Evolutionary conservation across 2,113 vertebrate species (phyloP), one percentile per base, ranked within the genome.

Genomic region (Tetrao urogallus): DNA sequence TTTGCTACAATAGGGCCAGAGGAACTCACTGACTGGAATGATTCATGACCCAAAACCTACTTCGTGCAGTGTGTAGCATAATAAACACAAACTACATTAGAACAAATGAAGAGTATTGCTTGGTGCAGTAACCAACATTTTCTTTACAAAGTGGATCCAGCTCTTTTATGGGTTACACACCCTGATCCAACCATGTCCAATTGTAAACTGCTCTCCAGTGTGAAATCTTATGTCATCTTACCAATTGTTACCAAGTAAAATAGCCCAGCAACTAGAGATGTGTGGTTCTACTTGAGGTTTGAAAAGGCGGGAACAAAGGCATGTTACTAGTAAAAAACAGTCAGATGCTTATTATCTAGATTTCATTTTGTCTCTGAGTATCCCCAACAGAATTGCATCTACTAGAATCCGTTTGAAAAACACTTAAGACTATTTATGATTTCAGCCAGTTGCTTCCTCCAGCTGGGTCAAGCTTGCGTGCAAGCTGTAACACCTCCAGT

Each of bases 261-360:
- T 28, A 82, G 34, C 43, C 30, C 47, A 60, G 34, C 36, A 60
- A 72, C 17, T 30, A 75, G 70, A 40, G 45, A 63, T 66, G 42
- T 42, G 18, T 84, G n/a, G 36, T 82, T 82, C 89, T 79, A 36
- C n/a, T 76, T 65, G 24, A 82, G 54, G 21, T 88, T 94, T 92
- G 47, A 75, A 84, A 95, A 84, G 72, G 30, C 27, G 64, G 54
- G 54, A 87, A 50, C 66, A 87, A 71, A 65, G 82, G 18, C 47
- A 8, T 66, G 30, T 76, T 79, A 30, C 84, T 92, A 61, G 45
- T 78, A 78, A 74, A 28, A 94, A 88, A 60, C 43, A 90, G 80
- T 20, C 42, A 83, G 76, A 86, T 88, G 69, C 67, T 94, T 80
- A 81, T 78, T 86, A 52, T n/a, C 20, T 81, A 81, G 86, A 57